Evolutionary conservation across 2,113 vertebrate genomes (phyloP).

Genomic region (Fregetta grallaria): DNA sequence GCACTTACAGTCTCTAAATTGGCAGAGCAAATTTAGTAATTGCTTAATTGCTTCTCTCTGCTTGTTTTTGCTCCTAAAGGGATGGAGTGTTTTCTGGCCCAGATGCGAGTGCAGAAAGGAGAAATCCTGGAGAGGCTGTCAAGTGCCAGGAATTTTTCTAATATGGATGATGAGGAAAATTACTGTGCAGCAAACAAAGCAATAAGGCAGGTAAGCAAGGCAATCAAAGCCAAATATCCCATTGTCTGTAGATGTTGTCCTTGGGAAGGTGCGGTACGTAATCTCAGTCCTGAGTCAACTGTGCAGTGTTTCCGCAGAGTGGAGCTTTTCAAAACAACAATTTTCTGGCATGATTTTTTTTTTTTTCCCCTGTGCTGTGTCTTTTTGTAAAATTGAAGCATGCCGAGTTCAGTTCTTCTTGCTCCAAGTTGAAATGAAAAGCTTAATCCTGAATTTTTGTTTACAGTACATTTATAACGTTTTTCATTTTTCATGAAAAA

Average conservation of each 20-base stretch:
- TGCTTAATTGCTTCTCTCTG: not conserved
- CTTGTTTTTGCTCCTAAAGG: slow-evolving; percentile 68
- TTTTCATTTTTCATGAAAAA: not conserved
- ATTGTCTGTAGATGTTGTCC: accelerated
- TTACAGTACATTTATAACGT: not conserved
- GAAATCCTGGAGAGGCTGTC: slow-evolving; percentile 93
- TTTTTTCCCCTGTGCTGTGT: no score
- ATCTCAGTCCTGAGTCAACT: not conserved
- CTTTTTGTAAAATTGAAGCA: not conserved
- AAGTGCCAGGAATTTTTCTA: slow-evolving; percentile 90
- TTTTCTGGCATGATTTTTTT: accelerated
- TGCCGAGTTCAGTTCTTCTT: not conserved
- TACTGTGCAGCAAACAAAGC: slow-evolving; percentile 90
- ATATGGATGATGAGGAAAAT: slow-evolving; percentile 91
- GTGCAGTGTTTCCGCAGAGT: not conserved
- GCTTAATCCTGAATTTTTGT: not conserved
- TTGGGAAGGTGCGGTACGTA: not conserved
- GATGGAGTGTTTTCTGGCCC: slow-evolving; percentile 88
- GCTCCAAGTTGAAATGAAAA: not conserved
- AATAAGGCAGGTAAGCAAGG: slow-evolving; percentile 80
- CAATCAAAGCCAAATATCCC: not conserved
- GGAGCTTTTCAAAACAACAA: accelerated
- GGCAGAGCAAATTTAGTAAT: not conserved
- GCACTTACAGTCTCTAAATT: not conserved
- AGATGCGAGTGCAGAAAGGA: slow-evolving; percentile 88